Evolutionary conservation across 1,140 invertebrate species (phyloP), one percentile per base, ranked within the genome.

Genomic region (Diorhabda sublineata): DNA sequence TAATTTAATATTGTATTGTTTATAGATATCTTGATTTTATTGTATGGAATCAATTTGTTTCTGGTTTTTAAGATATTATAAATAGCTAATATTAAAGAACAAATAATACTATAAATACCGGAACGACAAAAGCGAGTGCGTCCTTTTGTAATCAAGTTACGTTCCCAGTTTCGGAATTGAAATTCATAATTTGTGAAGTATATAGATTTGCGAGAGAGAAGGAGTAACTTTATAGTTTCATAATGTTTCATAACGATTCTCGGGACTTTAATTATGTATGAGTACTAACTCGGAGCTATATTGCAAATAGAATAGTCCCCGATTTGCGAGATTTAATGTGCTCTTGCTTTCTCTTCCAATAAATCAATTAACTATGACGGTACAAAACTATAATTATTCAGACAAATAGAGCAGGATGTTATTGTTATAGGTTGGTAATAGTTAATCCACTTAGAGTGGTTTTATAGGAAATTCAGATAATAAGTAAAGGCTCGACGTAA

Each of bases 171-270:
- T n/a, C 47, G 47, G n/a, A 52, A 52, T 52, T 52, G 47, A 52
- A 52, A 52, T 52, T 52, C 47, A 52, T 52, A 52, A 52, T 52
- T 52, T 52, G 47, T 52, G 47, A 52, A 52, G 47, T 52, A 52
- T 52, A 52, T 52, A 52, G 3, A 52, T 52, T 52, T 52, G 47
- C 47, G 47, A 52, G 47, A 52, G 47, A 4, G 47, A 52, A 52
- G 6, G 47, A 52, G 3, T 52, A 52, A 52, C 6, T 52, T 52
- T 52, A 52, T 52, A 52, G 47, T 52, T 52, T 52, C 47, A 52
- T 52, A 52, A 52, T 52, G 47, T 52, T 52, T 52, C 47, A 52
- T 52, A 52, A 52, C 47, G 47, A 52, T 52, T 52, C 47, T 52
- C 47, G n/a, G 47, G 47, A n/a, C 47, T 52, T 52, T 52, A 52